phyloP scores from a whole-genome alignment of 92 coral and sea anemone species.

The Epizoanthus ramosus region DNA sequence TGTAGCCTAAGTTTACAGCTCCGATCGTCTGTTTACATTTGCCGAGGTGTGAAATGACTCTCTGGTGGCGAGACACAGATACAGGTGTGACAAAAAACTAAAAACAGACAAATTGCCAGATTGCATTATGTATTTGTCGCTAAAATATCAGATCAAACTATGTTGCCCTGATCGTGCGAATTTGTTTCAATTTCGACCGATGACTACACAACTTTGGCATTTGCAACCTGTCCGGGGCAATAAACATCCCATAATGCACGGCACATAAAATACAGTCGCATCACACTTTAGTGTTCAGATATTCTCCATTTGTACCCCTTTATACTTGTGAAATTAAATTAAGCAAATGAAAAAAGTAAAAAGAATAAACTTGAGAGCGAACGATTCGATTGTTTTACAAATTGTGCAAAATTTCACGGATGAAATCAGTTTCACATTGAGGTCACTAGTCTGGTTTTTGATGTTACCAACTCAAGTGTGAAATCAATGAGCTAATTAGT shows the following conservation, averaged over 20 bases:
- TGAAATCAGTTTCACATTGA: neutral
- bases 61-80: too few species aligned
- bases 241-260: neutral
- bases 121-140: neutral
- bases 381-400: too few species aligned
- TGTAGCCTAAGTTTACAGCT: too few species aligned
- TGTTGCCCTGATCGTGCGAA: neutral
- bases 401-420: neutral
- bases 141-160: neutral
- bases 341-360: too few species aligned
- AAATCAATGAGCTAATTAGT: slow-evolving; percentile 41
- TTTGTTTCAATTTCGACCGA: neutral
- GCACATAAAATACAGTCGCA: neutral
- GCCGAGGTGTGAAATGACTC: too few species aligned
- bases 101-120: neutral
- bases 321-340: too few species aligned
- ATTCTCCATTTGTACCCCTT: neutral
- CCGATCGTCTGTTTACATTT: too few species aligned
- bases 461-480: slow-evolving; percentile 31
- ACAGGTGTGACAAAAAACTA: neutral
- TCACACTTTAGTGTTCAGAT: neutral
- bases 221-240: slow-evolving; percentile 7
- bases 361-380: too few species aligned
- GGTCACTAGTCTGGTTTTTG: neutral
- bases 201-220: slow-evolving; percentile 29